Evolutionary conservation across 2,113 vertebrate genomes (phyloP).

Genomic region (Pachypanchax playfairii): DNA sequence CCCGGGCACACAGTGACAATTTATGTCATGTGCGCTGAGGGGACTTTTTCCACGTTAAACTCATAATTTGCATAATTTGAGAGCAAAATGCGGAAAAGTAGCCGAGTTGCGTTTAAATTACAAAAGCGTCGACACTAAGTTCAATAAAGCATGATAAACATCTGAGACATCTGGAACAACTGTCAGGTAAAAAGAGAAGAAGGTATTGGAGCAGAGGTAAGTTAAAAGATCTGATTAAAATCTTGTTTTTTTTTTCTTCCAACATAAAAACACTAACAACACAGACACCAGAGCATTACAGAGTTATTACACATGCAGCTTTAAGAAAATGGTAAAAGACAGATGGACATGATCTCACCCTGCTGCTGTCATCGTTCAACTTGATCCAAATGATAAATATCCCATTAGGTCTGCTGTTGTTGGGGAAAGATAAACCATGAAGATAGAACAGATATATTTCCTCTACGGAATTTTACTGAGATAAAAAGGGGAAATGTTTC

Average conservation of each 20-base stretch:
- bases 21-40: conserved; percentile 56
- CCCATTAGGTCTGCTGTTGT: conserved; percentile 5
- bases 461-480: too few relatives aligned
- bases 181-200: too few relatives aligned
- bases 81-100: conserved; percentile 1
- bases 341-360: conserved; percentile 50
- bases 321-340: conserved; percentile 1
- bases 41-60: conserved; percentile 4
- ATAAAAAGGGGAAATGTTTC: too few relatives aligned
- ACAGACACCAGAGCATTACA: too few relatives aligned
- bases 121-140: too few relatives aligned
- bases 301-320: not conserved
- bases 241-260: too few relatives aligned
- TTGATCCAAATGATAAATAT: conserved; percentile 27
- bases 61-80: conserved; percentile 20
- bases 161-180: too few relatives aligned
- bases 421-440: not conserved
- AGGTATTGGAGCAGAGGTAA: too few relatives aligned
- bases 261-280: not conserved
- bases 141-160: too few relatives aligned
- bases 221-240: too few relatives aligned
- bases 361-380: conserved; percentile 15
- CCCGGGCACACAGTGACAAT: conserved; percentile 15
- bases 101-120: not conserved
- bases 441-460: conserved; percentile 8